A percentile compares a stretch with the other conserved stretches of the same genome.
Evolutionary conservation across 2,797 vertebrate species (phyloP).

Genomic region (Numenius phaeopus): DNA sequence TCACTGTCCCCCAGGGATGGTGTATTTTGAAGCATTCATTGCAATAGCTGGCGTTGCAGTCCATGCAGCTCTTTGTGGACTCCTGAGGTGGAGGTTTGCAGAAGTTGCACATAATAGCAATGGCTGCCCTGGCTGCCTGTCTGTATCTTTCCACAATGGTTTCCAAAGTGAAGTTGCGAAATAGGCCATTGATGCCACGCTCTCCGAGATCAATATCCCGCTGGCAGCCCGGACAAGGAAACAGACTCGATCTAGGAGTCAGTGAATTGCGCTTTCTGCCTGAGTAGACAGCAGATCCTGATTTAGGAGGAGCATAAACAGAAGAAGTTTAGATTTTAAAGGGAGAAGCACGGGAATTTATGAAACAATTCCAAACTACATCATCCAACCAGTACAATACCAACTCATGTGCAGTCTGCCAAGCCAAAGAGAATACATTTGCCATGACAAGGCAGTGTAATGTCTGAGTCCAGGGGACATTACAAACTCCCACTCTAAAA

Average conservation of each 20-base stretch:
- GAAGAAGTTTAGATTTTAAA: not conserved
- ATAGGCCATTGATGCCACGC: slow-evolving; percentile 95
- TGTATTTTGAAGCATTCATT: slow-evolving; percentile 97
- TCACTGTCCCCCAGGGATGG: slow-evolving; percentile 95
- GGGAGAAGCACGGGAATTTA: not conserved
- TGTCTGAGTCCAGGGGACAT: not conserved
- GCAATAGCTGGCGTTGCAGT: slow-evolving; percentile 97
- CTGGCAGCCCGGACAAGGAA: slow-evolving; percentile 94
- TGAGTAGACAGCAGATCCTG: slow-evolving; percentile 84
- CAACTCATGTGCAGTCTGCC: not conserved
- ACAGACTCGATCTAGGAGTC: slow-evolving; percentile 88
- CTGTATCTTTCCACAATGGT: slow-evolving; percentile 95
- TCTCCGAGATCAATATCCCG: slow-evolving; percentile 96
- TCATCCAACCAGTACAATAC: not conserved
- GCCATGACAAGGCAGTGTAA: not conserved
- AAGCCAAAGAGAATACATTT: slow-evolving; percentile 21
- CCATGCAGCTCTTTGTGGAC: slow-evolving; percentile 98
- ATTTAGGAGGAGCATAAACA: slow-evolving; percentile 23
- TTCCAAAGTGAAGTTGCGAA: slow-evolving; percentile 97
- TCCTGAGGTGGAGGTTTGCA: slow-evolving; percentile 94
- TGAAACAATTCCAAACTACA: not conserved
- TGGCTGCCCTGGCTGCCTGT: slow-evolving; percentile 93
- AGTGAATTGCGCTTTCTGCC: slow-evolving; percentile 93
- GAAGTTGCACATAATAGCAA: slow-evolving; percentile 95
- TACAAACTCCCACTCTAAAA: not conserved